phyloP scores from a whole-genome alignment of 2,113 vertebrate species.

The Notothenia coriiceps region DNA sequence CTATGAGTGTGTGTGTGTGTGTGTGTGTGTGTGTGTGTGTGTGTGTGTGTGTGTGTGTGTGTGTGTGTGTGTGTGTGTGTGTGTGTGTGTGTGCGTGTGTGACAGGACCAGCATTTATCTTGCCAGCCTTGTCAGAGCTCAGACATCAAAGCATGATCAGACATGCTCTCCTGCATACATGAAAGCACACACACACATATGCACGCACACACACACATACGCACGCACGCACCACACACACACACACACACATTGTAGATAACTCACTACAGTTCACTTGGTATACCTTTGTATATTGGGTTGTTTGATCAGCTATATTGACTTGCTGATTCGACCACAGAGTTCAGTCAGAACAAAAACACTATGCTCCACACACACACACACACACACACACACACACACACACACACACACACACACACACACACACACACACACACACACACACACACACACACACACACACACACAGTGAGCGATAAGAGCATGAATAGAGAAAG shows the following conservation, averaged over 20 bases:
- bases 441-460: constrained; percentile 6
- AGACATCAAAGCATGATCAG: constrained; percentile 68
- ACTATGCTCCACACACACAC: constrained; percentile 12
- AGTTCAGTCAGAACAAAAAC: constrained; percentile 39
- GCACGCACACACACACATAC: neutral
- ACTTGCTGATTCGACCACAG: constrained; percentile 47
- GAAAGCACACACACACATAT: constrained; percentile 14
- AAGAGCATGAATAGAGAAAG: constrained; percentile 34
- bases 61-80: neutral
- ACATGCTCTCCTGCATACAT: constrained; percentile 50
- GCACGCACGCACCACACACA: constrained; percentile 11
- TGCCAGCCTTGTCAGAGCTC: constrained; percentile 44
- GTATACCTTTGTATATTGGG: constrained; percentile 20
- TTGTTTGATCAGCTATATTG: constrained; percentile 65
- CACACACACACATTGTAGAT: neutral
- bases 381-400: constrained; percentile 31
- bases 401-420: constrained; percentile 38
- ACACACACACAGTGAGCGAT: constrained; percentile 23
- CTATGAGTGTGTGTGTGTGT: too few relatives aligned
- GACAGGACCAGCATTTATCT: constrained; percentile 42
- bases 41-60: neutral
- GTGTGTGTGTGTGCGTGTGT: neutral
- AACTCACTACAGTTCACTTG: constrained; percentile 1
- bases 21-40: neutral
- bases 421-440: constrained; percentile 26